A percentile compares a stretch with the other conserved stretches of the same genome.
Conservation (phyloP, 23 tunicate species). For the Styela plicata region DNA sequence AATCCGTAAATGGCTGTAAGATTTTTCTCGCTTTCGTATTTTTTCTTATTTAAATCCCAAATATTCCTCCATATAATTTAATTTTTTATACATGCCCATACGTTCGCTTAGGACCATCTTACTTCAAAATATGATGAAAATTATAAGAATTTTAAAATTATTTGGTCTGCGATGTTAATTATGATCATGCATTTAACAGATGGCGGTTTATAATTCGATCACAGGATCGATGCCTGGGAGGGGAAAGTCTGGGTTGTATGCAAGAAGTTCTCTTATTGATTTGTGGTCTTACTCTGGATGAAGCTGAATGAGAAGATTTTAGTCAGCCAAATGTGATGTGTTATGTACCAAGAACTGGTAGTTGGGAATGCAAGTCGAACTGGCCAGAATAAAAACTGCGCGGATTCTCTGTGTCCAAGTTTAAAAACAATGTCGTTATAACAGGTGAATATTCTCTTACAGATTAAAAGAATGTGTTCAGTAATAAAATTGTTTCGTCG, state of each 20-base stretch:
- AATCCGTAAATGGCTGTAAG: no score
- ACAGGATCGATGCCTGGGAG: conserved; percentile 6
- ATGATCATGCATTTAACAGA: neutral
- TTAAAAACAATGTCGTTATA: conserved; percentile 54
- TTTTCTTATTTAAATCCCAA: no score
- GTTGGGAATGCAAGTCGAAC: conserved; percentile 39
- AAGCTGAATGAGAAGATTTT: conserved; percentile 75
- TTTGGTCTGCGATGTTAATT: no score
- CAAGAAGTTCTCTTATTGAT: conserved; percentile 53
- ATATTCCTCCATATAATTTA: no score
- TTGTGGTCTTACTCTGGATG: conserved; percentile 69
- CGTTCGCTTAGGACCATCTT: no score
- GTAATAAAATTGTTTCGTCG: no score
- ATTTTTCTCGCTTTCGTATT: no score
- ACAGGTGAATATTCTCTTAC: conserved; percentile 49
- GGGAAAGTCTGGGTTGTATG: conserved; percentile 4
- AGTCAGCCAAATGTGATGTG: conserved; percentile 77
- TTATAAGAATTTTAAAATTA: no score
- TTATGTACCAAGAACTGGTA: conserved; percentile 38
- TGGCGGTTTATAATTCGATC: neutral
- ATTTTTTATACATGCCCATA: no score
- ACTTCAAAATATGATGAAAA: no score
- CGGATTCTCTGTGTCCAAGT: conserved; percentile 67
- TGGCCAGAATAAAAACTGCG: conserved; percentile 87
- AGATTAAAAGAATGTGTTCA: no score